Evolutionary conservation across 2,113 vertebrate genomes (phyloP).

Genomic region (Marcusenius ussheri): DNA sequence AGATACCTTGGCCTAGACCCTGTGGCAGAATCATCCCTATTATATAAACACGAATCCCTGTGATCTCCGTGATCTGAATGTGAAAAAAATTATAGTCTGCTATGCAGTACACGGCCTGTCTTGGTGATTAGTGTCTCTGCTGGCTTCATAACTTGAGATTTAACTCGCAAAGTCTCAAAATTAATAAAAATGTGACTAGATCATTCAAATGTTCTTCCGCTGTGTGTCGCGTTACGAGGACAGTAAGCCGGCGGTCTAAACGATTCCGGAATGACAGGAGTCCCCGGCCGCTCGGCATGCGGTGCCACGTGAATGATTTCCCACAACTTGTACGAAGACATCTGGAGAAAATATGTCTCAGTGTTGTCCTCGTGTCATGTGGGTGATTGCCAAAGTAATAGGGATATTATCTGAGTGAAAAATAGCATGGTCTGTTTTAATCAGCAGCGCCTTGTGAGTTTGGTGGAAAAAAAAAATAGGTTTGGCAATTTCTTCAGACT

Average conservation of each 20-base stretch:
- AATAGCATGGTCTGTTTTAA: neutral
- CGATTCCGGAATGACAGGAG: neutral
- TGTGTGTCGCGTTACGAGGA: neutral
- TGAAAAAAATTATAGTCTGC: neutral
- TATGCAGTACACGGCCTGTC: neutral
- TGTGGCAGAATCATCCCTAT: neutral
- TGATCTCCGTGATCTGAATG: neutral
- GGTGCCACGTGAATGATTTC: neutral
- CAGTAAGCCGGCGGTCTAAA: neutral
- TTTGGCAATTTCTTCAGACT: neutral
- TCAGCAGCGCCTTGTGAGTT: neutral
- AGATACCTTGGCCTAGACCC: neutral
- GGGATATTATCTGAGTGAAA: conserved; percentile 9
- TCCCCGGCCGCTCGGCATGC: neutral
- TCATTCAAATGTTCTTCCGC: neutral
- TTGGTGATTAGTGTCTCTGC: neutral
- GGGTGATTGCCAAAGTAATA: neutral
- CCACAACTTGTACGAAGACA: neutral
- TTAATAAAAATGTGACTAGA: neutral
- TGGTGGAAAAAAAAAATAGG: neutral
- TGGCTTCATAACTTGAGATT: neutral
- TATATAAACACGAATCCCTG: neutral
- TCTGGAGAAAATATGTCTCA: neutral
- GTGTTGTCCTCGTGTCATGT: neutral
- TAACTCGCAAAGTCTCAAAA: neutral